phyloP scores from a whole-genome alignment of 1,140 invertebrate species.

The Saccostrea cuccullata region DNA sequence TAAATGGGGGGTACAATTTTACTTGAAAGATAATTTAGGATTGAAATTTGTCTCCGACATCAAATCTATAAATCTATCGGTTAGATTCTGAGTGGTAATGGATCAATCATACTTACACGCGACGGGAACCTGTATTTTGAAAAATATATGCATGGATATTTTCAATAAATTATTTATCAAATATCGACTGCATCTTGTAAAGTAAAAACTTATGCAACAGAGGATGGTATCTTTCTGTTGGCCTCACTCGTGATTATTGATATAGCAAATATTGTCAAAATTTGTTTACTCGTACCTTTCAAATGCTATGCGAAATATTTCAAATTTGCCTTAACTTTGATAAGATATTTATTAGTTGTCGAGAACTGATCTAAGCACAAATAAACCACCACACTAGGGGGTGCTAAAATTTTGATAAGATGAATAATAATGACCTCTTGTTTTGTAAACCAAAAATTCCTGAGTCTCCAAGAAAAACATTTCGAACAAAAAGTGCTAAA shows the following conservation, averaged over 20 bases:
- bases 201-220: not conserved
- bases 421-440: not conserved
- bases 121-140: constrained; percentile 7
- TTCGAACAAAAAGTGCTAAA: not conserved
- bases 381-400: not conserved
- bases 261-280: not conserved
- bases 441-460: not conserved
- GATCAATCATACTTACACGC: not conserved
- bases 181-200: not conserved
- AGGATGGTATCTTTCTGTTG: not conserved
- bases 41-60: not conserved
- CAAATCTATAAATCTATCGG: constrained; percentile 30
- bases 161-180: not conserved
- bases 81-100: not conserved
- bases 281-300: not conserved
- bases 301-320: constrained; percentile 17
- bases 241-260: not conserved
- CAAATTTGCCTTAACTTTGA: constrained; percentile 25
- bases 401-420: constrained; percentile 16
- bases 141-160: constrained; percentile 21
- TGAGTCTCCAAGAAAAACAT: not conserved
- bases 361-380: not conserved
- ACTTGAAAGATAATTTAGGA: not conserved
- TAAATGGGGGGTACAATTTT: not conserved
- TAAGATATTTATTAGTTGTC: constrained; percentile 26